Base-by-base conservation (phyloP, 2,797 vertebrate species). In the Phataginus tetradactyla region DNA sequence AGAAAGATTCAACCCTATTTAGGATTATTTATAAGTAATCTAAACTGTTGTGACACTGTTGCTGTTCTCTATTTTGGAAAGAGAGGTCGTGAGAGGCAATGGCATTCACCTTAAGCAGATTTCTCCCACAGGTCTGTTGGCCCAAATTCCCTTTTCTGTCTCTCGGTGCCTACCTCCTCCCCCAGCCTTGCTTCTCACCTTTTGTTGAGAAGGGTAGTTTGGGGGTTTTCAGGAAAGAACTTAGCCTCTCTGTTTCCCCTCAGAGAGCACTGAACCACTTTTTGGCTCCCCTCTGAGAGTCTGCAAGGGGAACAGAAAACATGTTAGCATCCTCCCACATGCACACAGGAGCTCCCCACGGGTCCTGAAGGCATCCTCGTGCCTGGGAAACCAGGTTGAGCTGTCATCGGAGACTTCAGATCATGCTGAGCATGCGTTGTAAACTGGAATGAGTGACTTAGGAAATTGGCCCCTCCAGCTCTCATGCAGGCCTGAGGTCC, bases 121-220 rank as follows among this genome's bases (percentile, higher is more conserved):
- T 85, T 86, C 32, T 51, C 59, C 69, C 53, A 18, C 49, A 92
- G 72, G 77, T 42, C 51, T 32, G 7, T 61, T 61, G 20, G 3
- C 61, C 29, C 71, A 17, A 53, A 72, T 51, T 78, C 51, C 55
- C 18, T 59, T 64, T 96, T 75, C 63, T 78, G n/a, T 27, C 68
- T 68, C 20, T 42, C 45, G 37, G 5, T 42, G 55, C 20, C 27
- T 32, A 25, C 23, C 32, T 32, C 45, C 25, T 18, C 20, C 45
- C 25, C 75, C 42, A 78, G 4, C 7, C 21, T 11, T 13, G 80
- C 75, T 25, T 92, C 87, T 97, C 78, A 29, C 45, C 63, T 74
- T 90, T 92, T 97, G 74, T 78, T 75, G 45, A 45, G 45, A 45
- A 45, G 45, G 45, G 92, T 90, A 74, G 84, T 78, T 37, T 39